Evolutionary conservation across 2,888 invertebrate species (phyloP), one percentile per base, ranked within the genome.

Genomic region (Scaptomyza caliginosa): DNA sequence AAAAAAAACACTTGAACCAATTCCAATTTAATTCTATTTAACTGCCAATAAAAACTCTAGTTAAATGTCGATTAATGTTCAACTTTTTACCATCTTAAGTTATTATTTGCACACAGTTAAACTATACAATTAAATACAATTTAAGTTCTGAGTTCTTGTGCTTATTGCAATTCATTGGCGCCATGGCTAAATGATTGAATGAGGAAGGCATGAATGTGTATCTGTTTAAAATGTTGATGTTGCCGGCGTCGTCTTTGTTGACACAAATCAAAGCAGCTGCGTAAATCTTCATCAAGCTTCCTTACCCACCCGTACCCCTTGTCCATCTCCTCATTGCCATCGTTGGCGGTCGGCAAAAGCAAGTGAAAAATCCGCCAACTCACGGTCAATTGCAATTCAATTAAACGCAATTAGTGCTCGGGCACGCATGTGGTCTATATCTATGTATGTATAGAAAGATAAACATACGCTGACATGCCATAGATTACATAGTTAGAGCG

Each of bases 341-440:
- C n/a, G 8, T 42, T 11, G 50, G 24, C 30, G 38, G 51, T 45
- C 63, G 82, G 82, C 70, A 78, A 82, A 85, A 82, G 60, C 60
- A 68, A 87, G 50, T 82, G 81, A 72, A 70, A 86, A 88, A 83
- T 86, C 74, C 88, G 87, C 84, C 87, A 86, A 75, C 84, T 84
- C 88, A 84, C 82, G 84, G 84, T 84, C 84, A 84, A 84, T 84
- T 84, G 88, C 84, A 84, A 84, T 84, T 84, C 87, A 84, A 88
- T 84, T 84, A 88, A 87, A 81, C 60, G 78, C 84, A 84, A 88
- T 84, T 88, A 86, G 85, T 84, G 88, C 77, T 64, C 40, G 56
- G 66, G 56, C 86, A 62, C 62, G 69, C 62, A 49, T 62, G 62
- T 48, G 59, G 38, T 21, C 5, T 13, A 4, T 11, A 19, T 23